A percentile compares a stretch with the other conserved stretches of the same genome.
phyloP scores from a whole-genome alignment of 92 coral and sea anemone species.

The Ricordea florida region DNA sequence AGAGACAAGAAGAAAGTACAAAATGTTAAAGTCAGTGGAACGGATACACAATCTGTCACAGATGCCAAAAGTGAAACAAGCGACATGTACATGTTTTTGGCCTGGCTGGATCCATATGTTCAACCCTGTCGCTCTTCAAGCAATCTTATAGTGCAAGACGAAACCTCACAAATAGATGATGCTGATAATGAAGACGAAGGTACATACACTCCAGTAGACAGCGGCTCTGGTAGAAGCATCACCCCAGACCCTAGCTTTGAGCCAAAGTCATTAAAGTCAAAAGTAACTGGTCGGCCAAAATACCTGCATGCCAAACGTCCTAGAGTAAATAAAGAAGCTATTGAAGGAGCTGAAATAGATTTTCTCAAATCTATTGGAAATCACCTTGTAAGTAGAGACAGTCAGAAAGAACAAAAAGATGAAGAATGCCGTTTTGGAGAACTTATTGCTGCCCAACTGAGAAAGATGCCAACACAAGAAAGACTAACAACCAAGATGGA shows the following conservation, averaged over 20 bases:
- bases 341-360: not conserved
- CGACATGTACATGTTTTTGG: slow-evolving; percentile 42
- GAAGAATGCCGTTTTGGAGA: not conserved
- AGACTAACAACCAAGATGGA: not conserved
- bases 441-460: too few relatives aligned
- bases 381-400: not conserved
- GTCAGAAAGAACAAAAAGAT: not conserved
- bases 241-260: not conserved
- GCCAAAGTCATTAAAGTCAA: not conserved
- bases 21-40: slow-evolving; percentile 47
- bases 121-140: slow-evolving; percentile 31
- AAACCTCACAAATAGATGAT: too few relatives aligned
- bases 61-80: slow-evolving; percentile 36
- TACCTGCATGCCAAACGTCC: not conserved
- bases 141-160: slow-evolving; percentile 3
- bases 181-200: not conserved
- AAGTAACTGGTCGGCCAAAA: not conserved
- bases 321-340: not conserved
- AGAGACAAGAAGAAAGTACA: slow-evolving; percentile 63
- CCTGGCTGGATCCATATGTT: slow-evolving; percentile 58
- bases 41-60: slow-evolving; percentile 30
- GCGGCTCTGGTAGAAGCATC: too few relatives aligned
- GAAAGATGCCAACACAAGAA: not conserved
- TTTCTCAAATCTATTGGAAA: not conserved
- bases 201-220: too few relatives aligned